A percentile compares a stretch with the other conserved stretches of the same genome.
phyloP scores from a whole-genome alignment of 2,888 invertebrate genomes.

The Xylota sylvarum region DNA sequence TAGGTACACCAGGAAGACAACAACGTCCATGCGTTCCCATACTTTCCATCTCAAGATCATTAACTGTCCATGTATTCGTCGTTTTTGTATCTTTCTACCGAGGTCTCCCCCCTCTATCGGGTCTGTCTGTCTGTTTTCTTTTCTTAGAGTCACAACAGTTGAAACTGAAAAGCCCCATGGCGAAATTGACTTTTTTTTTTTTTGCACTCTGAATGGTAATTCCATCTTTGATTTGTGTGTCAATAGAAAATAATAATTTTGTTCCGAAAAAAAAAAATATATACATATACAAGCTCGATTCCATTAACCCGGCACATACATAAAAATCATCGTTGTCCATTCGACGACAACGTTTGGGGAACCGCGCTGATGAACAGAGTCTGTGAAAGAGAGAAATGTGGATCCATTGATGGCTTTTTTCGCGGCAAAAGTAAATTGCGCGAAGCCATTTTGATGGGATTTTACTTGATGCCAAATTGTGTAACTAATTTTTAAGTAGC shows the following conservation, averaged over 20 bases:
- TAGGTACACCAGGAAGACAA: conserved; percentile 12
- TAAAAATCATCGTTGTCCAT: conserved; percentile 42
- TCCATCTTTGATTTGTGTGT: conserved; percentile 64
- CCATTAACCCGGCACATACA: conserved; percentile 54
- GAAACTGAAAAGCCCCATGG: conserved; percentile 56
- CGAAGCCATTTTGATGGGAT: conserved; percentile 24
- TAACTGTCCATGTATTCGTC: conserved; percentile 43
- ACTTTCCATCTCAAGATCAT: conserved; percentile 71
- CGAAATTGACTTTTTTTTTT: conserved; percentile 43
- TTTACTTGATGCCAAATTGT: conserved; percentile 35
- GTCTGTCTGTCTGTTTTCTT: conserved; percentile 27
- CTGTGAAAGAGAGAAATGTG: conserved; percentile 22
- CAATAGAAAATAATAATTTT: conserved; percentile 67
- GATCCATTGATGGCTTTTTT: conserved; percentile 36
- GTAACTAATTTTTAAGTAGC: conserved; percentile 46
- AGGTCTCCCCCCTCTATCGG: neutral
- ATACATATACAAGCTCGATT: conserved; percentile 7
- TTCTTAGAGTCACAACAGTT: conserved; percentile 35
- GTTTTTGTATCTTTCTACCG: conserved; percentile 10
- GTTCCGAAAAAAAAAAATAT: conserved; percentile 18
- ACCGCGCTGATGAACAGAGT: neutral
- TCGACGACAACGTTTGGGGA: conserved; percentile 25
- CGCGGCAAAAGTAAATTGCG: conserved; percentile 26
- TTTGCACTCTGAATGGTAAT: conserved; percentile 25
- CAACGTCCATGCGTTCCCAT: conserved; percentile 48